Evolutionary conservation across 2,888 invertebrate species (phyloP).

Genomic region (Lasioglossum leucozonium): DNA sequence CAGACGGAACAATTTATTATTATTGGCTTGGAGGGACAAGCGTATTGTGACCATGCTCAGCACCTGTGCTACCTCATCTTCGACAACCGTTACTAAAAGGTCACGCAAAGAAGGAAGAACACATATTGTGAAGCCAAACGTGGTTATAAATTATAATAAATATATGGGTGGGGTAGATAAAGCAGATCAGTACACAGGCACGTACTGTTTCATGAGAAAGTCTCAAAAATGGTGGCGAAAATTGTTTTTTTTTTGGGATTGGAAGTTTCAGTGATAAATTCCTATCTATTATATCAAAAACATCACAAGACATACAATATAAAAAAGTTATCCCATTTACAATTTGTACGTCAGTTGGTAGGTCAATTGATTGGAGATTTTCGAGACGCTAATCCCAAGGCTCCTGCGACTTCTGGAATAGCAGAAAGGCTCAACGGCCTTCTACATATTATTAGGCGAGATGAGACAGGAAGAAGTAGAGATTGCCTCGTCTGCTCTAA

Average conservation of each 20-base stretch:
- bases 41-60: constrained; percentile 49
- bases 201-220: constrained; percentile 43
- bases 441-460: constrained; percentile 25
- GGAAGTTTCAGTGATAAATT: constrained; percentile 42
- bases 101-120: constrained; percentile 26
- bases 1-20: constrained; percentile 27
- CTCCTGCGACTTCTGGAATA: constrained; percentile 12
- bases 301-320: constrained; percentile 37
- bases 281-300: constrained; percentile 42
- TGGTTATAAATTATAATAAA: constrained; percentile 28
- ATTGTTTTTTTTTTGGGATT: constrained; percentile 69
- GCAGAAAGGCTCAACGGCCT: constrained; percentile 17
- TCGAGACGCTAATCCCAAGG: constrained; percentile 20
- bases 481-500: constrained; percentile 19
- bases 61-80: neutral
- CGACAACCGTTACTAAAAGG: constrained; percentile 27
- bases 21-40: constrained; percentile 55
- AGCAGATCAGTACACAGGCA: constrained; percentile 35
- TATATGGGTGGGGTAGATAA: constrained; percentile 15
- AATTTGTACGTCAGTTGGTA: constrained; percentile 45
- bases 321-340: constrained; percentile 35
- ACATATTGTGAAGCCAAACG: constrained; percentile 26
- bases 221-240: constrained; percentile 73
- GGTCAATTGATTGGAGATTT: constrained; percentile 47
- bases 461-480: constrained; percentile 23